These are phyloP conservation scores for Otus sunia DNA, from an alignment of 2,113 vertebrate species.

Conservation along the genomic window DNA sequence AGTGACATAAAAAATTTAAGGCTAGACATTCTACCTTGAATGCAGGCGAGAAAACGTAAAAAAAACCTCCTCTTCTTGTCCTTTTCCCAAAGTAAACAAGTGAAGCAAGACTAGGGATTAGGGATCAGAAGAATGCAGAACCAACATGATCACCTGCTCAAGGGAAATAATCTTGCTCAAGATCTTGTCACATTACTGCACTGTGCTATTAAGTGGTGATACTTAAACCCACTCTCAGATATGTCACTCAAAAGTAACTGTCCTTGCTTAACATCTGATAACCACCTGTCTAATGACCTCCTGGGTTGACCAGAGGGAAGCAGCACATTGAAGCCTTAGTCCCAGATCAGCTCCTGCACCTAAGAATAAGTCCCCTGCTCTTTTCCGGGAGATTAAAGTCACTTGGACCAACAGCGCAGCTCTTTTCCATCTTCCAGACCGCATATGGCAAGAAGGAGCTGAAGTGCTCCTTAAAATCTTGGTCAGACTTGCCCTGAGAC, in stretches of 20 bases:
- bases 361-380: background rate
- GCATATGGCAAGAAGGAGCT: background rate
- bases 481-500: background rate
- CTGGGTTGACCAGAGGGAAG: background rate
- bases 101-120: background rate
- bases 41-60: background rate
- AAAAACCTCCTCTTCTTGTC: background rate
- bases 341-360: background rate
- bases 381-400: background rate
- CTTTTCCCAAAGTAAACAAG: background rate
- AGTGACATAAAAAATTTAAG: background rate
- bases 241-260: background rate
- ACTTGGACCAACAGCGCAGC: background rate
- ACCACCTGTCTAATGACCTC: background rate
- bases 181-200: background rate
- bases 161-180: background rate
- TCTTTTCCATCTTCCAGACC: background rate
- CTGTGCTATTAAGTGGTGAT: background rate
- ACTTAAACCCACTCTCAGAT: background rate
- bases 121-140: background rate
- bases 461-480: background rate
- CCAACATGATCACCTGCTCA: background rate
- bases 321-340: background rate
- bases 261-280: background rate
- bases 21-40: background rate